Base-by-base conservation (phyloP, 2,888 invertebrate genomes). In the Ligdia adustata region DNA sequence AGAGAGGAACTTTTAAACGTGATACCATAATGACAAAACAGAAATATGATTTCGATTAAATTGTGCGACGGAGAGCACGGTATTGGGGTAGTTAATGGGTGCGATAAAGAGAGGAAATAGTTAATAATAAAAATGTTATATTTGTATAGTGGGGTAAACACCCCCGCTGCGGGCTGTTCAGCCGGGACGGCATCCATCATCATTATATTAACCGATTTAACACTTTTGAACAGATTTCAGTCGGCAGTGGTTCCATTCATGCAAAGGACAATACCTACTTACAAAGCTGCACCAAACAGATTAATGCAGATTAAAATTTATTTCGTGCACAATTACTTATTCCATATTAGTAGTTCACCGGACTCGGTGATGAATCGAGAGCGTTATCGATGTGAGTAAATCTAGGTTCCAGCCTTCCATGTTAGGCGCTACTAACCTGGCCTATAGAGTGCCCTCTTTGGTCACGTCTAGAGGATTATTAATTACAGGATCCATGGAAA, bases 171-270 rank as follows among this genome's bases (percentile, higher is more conserved):
- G 90, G 85, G 86, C 79, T 82, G 82, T 86, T 86, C 82, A 84
- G 85, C 80, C 71, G 80, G 84, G 77, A 75, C 80, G 63, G 79
- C 84, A 90, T 90, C 86, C 82, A 90, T 90, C 90, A 90, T 90
- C 89, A 90, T 90, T 90, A 89, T 82, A 87, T 82, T 87, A 90
- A 90, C 90, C 81, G 90, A 88, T 88, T 90, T 90, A 90, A 90
- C 90, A 90, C 90, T 90, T 90, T 90, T 82, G 82, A 88, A 88
- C 86, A 84, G 84, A 87, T 86, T 87, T 76, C 74, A 67, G 70
- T 74, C 44, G 75, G 75, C 82, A 72, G 79, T 77, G 77, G 78
- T 80, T 75, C 77, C 75, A 57, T 60, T 54, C 55, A 53, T 28
- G 3, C 38, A 51, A 63, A 64, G 66, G 59, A 57, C 58, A 64